Conservation (phyloP, 2,888 invertebrate genomes). For the Melinaea menophilus region DNA sequence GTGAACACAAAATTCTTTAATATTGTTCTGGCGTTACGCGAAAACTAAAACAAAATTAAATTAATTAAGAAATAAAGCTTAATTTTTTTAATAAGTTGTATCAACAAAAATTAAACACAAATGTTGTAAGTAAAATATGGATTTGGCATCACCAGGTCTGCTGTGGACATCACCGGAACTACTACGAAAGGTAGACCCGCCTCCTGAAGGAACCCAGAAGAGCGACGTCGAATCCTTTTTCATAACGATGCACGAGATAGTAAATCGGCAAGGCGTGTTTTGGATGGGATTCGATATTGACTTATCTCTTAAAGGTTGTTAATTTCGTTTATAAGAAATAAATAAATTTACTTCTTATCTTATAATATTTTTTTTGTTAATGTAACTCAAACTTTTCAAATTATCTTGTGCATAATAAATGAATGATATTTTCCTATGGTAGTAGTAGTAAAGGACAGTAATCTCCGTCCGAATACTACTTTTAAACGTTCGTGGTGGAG, state of each 20-base stretch:
- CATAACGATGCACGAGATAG: conserved; percentile 95
- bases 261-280: conserved; percentile 91
- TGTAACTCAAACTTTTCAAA: no score
- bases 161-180: conserved; percentile 96
- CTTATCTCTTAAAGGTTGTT: conserved; percentile 83
- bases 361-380: no score
- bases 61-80: no score
- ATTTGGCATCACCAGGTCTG: conserved; percentile 77
- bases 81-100: no score
- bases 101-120: no score
- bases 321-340: conserved; percentile 33
- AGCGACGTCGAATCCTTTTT: conserved; percentile 98
- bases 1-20: no score
- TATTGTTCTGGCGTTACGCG: no score
- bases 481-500: conserved; percentile 80
- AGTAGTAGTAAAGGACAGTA: conserved; percentile 81
- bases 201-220: conserved; percentile 88
- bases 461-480: conserved; percentile 83
- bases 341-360: no score
- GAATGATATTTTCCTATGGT: conserved; percentile 71
- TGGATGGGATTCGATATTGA: conserved; percentile 82
- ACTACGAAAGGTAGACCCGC: conserved; percentile 81
- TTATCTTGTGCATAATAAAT: conserved; percentile 40
- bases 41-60: no score
- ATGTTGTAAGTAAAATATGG: no score